Evolutionary conservation across 1,140 invertebrate species (phyloP), one percentile per base, ranked within the genome.

Genomic region (Drosophila sproati): DNA sequence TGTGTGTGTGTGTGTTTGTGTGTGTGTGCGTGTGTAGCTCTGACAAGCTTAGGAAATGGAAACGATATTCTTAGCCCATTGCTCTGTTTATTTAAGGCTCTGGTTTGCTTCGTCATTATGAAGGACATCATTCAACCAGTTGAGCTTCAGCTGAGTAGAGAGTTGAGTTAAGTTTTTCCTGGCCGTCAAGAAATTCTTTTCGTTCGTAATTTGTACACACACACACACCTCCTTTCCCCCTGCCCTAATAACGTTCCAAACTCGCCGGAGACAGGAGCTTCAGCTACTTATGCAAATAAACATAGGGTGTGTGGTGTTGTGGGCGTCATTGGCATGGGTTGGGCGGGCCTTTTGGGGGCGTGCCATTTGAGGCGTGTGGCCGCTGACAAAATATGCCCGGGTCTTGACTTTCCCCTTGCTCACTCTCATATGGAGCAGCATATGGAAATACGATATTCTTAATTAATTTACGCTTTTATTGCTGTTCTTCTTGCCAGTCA

Each of bases 271-370:
- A 52, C 20, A 45, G 56, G 41, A 56, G 64, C 32, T 10, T 29
- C 69, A 83, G 77, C 80, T 81, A 90, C 86, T 89, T 89, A 89
- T 89, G 85, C 78, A 89, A 89, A 89, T 85, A 89, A 89, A 89
- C 74, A 76, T 83, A 73, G 77, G 80, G 29, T 61, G 69, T 66
- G 41, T 31, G 50, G 29, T 31, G 47, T 43, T 20, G 66, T 70
- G 73, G 80, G 78, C 79, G 72, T 79, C 47, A 10, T 56, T 61
- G 12, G 28, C n/a, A 39, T 54, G 20, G 56, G 20, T 20, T 20
- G 20, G 39, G 37, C 32, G 50, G 64, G 79, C 62, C 73, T 74
- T 57, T 70, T 68, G 82, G 73, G 63, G 69, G 66, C 60, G 63
- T 64, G 2, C 20, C 20, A n/a, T 2, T 10, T 10, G n/a, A 10